These are phyloP conservation scores for Dermatemys mawii DNA, from an alignment of 2,113 vertebrate genomes.

Conservation along the genomic window DNA sequence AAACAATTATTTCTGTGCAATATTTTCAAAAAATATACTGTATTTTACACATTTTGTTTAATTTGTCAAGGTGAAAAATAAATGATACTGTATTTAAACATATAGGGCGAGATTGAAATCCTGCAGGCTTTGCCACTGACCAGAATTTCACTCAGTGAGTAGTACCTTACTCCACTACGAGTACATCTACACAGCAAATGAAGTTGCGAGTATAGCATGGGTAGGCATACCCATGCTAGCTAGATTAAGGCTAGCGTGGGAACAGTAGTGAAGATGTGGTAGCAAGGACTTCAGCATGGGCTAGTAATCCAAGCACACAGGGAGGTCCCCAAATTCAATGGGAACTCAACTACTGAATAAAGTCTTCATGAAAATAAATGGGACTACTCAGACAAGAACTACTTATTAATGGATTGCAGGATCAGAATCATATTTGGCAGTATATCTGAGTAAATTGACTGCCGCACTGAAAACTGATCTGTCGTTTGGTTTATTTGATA, in stretches of 20 bases:
- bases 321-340: background rate
- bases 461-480: background rate
- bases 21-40: rapidly evolving
- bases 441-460: background rate
- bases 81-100: background rate
- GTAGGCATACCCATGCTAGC: background rate
- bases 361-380: background rate
- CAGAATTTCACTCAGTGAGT: background rate
- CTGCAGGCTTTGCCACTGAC: background rate
- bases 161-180: background rate
- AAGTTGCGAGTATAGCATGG: background rate
- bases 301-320: background rate
- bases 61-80: background rate
- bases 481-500: background rate
- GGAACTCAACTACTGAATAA: rapidly evolving
- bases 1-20: background rate
- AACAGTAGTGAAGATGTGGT: background rate
- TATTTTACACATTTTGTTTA: background rate
- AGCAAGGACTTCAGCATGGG: background rate
- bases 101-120: background rate
- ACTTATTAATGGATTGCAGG: background rate
- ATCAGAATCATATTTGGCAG: rapidly evolving
- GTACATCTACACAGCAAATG: background rate
- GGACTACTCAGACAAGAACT: background rate
- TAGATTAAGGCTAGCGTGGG: background rate